Evolutionary conservation across 2,113 vertebrate genomes (phyloP), one percentile per base, ranked within the genome.

Genomic region (Cyprinus carpio): DNA sequence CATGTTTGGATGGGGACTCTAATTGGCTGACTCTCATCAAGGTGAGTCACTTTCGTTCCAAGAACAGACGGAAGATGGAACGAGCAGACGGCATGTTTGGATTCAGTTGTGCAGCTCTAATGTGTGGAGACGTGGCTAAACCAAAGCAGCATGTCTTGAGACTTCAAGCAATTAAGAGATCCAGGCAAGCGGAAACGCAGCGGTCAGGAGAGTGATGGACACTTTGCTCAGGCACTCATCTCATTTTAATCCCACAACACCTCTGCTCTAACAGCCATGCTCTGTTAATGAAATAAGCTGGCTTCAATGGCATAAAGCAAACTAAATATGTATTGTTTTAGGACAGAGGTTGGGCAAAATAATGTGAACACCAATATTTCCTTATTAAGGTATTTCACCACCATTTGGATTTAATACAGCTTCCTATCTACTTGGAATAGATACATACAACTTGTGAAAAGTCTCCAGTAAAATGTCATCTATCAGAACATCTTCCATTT

Each of bases 131-230:
- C 88, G 34, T 83, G 84, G 85, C 84, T 87, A 89, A 91, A 92
- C 87, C 75, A 91, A 92, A 92, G 88, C 93, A 89, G 85, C 87
- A 89, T 89, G 92, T 93, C 90, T 87, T 88, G 87, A 88, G 87
- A 93, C 89, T 89, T 91, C 90, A 90, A 88, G 87, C 89, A 92
- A 93, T 94, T 92, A 93, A 90, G 87, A 85, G 89, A 90, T 91
- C 89, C 91, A 92, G 86, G 89, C 86, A 84, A 88, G 93, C 83
- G 90, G 90, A 93, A 92, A 92, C 85, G 79, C 84, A 84, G 82
- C 1, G 86, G 87, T 89, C 88, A 82, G 84, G 84, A 85, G 86
- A 82, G 87, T 46, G 29, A 79, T 85, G 23, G 79, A 23, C 80
- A 81, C 85, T 93, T 90, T 92, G 90, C 92, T 93, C 88, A 83